phyloP scores from a whole-genome alignment of 1,140 invertebrate species.

The Oryzaephilus surinamensis region DNA sequence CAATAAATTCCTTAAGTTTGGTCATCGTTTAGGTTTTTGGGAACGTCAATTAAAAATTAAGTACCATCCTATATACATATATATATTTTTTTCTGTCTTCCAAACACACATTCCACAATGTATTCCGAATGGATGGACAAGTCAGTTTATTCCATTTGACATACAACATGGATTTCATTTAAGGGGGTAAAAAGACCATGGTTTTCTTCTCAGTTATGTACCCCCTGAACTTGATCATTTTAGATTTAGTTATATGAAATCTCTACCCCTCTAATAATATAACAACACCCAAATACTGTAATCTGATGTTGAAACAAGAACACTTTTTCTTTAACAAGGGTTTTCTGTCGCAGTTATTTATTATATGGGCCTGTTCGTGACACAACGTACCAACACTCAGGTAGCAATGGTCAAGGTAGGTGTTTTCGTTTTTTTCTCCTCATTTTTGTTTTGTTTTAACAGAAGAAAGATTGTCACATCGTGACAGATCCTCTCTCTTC shows the following conservation, averaged over 20 bases:
- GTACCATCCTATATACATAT: too few species aligned
- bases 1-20: constrained; percentile 12
- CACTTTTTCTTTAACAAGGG: constrained; percentile 34
- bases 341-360: constrained; percentile 33
- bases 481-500: background rate
- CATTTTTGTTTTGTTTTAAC: constrained; percentile 17
- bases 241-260: background rate
- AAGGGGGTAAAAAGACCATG: constrained; percentile 1
- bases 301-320: constrained; percentile 27
- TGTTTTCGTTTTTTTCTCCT: constrained; percentile 26
- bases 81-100: too few species aligned
- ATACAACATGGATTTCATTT: constrained; percentile 14
- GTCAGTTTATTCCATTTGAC: constrained; percentile 22
- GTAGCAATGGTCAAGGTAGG: constrained; percentile 32
- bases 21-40: constrained; percentile 15
- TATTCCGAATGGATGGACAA: constrained; percentile 18
- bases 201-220: too few species aligned
- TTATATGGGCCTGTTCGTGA: constrained; percentile 22
- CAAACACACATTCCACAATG: too few species aligned
- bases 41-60: constrained; percentile 24
- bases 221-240: too few species aligned
- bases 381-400: constrained; percentile 33
- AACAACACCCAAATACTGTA: constrained; percentile 16
- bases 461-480: background rate
- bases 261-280: too few species aligned